A percentile compares a stretch with the other conserved stretches of the same genome.
Conservation (phyloP, 2,888 invertebrate genomes). For the Diploptera punctata region DNA sequence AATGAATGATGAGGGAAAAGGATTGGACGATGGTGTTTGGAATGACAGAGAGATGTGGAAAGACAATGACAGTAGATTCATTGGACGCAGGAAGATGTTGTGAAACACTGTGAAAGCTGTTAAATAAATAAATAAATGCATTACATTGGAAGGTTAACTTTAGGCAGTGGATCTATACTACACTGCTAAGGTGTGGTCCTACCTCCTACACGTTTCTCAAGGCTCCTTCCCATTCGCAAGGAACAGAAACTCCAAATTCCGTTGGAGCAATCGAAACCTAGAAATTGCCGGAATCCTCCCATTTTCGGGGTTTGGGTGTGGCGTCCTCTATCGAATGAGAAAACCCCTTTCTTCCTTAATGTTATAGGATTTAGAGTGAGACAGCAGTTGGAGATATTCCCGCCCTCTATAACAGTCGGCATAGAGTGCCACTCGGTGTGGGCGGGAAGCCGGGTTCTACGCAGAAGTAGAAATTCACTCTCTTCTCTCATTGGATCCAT, state of each 20-base stretch:
- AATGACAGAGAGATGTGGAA: no score
- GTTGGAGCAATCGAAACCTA: conserved; percentile 15
- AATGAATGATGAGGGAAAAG: no score
- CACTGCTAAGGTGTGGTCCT: background rate
- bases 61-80: no score
- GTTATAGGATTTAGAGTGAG: background rate
- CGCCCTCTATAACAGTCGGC: conserved; percentile 17
- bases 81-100: no score
- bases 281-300: conserved; percentile 13
- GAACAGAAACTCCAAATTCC: conserved; percentile 3
- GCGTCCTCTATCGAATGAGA: conserved; percentile 12
- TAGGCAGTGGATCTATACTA: no score
- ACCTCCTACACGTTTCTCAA: background rate
- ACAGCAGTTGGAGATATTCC: conserved; percentile 21
- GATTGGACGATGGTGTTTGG: no score
- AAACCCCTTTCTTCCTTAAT: conserved; percentile 21
- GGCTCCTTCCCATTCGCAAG: background rate
- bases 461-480: conserved; percentile 36
- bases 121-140: no score
- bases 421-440: conserved; percentile 11
- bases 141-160: no score
- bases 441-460: conserved; percentile 23
- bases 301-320: background rate
- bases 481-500: conserved; percentile 36
- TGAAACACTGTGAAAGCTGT: no score